A percentile compares a stretch with the other conserved stretches of the same genome.
These are phyloP conservation scores for Rhinophrynus dorsalis DNA, from an alignment of 2,797 vertebrate species.

Conservation along the genomic window DNA sequence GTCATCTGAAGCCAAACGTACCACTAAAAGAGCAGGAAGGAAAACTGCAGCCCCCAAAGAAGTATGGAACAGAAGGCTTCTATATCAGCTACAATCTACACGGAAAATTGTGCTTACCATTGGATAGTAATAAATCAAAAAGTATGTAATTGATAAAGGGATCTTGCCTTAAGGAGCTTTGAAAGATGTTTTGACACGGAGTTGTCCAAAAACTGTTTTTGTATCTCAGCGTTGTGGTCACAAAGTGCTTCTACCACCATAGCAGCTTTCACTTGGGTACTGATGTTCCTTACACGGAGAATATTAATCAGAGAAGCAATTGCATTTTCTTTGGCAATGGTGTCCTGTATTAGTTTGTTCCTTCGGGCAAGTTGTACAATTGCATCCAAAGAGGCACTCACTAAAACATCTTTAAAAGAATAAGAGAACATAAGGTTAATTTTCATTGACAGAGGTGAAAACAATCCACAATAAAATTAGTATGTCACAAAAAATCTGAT, in stretches of 20 bases:
- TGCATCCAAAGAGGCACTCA: constrained; percentile 63
- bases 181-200: constrained; percentile 64
- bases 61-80: too few relatives aligned
- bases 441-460: too few relatives aligned
- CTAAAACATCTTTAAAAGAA: constrained; percentile 60
- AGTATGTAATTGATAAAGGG: neutral
- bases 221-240: constrained; percentile 61
- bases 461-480: too few relatives aligned
- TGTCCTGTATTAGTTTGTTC: constrained; percentile 65
- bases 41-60: too few relatives aligned
- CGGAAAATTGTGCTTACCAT: neutral
- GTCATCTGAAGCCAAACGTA: too few relatives aligned
- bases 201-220: constrained; percentile 64
- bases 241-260: constrained; percentile 68
- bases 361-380: constrained; percentile 67
- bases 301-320: constrained; percentile 64
- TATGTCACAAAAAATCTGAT: too few relatives aligned
- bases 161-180: constrained; percentile 68
- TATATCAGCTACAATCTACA: too few relatives aligned
- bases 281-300: constrained; percentile 62
- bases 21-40: too few relatives aligned
- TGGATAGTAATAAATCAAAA: too few relatives aligned
- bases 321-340: constrained; percentile 58
- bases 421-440: constrained; percentile 16
- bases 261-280: constrained; percentile 68